These are phyloP conservation scores for Zophobas morio DNA, from an alignment of 1,140 invertebrate genomes.

Conservation along the genomic window DNA sequence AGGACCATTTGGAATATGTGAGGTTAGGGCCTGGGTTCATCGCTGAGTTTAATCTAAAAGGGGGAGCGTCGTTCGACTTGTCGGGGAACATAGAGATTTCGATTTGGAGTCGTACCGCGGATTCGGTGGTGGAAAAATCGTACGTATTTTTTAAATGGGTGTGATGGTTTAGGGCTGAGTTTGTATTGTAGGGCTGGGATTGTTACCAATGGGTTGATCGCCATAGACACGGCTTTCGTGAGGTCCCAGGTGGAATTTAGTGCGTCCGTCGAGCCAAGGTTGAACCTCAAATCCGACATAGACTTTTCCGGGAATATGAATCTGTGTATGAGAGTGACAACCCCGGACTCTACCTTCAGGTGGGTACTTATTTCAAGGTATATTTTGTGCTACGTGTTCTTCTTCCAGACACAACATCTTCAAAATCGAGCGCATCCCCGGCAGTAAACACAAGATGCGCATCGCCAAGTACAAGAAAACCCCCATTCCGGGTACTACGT, in stretches of 20 bases:
- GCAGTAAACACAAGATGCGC: constrained; percentile 76
- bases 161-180: too few relatives aligned
- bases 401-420: constrained; percentile 74
- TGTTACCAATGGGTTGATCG: constrained; percentile 77
- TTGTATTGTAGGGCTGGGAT: constrained; percentile 77
- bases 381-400: constrained; percentile 48
- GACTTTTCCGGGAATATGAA: constrained; percentile 85
- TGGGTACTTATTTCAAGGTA: constrained; percentile 65
- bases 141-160: constrained; percentile 64
- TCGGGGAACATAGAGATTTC: constrained; percentile 88
- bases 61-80: constrained; percentile 86
- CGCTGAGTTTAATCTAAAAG: constrained; percentile 78
- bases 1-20: constrained; percentile 81
- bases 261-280: constrained; percentile 79
- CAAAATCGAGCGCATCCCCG: constrained; percentile 79
- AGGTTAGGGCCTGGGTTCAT: constrained; percentile 83
- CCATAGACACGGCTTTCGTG: constrained; percentile 79
- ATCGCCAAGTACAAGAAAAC: constrained; percentile 72
- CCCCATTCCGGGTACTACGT: constrained; percentile 77
- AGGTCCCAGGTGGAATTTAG: constrained; percentile 79
- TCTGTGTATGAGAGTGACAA: constrained; percentile 85
- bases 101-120: constrained; percentile 89
- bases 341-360: constrained; percentile 79
- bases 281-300: constrained; percentile 83
- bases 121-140: constrained; percentile 85